These are phyloP conservation scores for Valencia hispanica DNA, from an alignment of 2,797 vertebrate species.

Conservation along the genomic window DNA sequence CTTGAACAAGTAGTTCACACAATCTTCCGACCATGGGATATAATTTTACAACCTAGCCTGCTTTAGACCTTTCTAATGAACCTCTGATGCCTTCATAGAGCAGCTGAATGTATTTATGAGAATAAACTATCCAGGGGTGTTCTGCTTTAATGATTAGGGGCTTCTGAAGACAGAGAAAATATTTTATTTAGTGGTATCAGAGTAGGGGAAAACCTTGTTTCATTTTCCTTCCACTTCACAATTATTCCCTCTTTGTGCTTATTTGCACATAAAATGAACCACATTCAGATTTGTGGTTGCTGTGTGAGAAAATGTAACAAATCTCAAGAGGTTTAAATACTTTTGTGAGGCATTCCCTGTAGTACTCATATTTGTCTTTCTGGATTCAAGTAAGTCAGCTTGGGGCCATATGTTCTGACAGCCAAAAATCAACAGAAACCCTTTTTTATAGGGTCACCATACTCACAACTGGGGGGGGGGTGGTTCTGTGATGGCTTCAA, in stretches of 20 bases:
- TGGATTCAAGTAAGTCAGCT: constrained; percentile 11
- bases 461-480: constrained; percentile 37
- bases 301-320: not conserved
- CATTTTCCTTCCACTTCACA: not conserved
- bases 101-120: not conserved
- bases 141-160: not conserved
- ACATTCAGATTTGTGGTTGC: not conserved
- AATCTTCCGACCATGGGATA: not conserved
- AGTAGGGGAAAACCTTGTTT: not conserved
- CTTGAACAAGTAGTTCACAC: not conserved
- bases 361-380: constrained; percentile 11
- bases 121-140: not conserved
- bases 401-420: constrained; percentile 7
- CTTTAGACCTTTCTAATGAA: not conserved
- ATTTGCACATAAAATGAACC: not conserved
- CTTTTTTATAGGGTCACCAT: constrained; percentile 62
- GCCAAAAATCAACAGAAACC: constrained; percentile 26
- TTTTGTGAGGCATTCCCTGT: not conserved
- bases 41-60: not conserved
- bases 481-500: constrained; percentile 16
- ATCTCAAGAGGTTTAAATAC: not conserved
- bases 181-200: not conserved
- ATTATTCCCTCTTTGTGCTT: not conserved
- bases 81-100: not conserved
- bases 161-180: not conserved